These are phyloP conservation scores for Monochamus alternatus DNA, from an alignment of 2,888 invertebrate genomes.

Conservation along the genomic window DNA sequence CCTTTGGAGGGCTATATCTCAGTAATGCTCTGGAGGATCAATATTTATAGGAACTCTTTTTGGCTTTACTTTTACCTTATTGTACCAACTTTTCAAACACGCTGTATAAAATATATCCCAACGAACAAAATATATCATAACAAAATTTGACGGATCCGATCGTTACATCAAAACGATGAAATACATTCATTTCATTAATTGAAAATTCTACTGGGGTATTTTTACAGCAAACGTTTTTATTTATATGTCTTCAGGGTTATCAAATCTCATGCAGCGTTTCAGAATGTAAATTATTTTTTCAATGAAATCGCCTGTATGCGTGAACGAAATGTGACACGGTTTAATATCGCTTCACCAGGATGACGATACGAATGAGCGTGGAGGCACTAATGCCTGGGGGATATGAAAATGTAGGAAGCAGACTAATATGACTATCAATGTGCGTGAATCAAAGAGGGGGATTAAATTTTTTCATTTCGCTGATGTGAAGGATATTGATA, in stretches of 20 bases:
- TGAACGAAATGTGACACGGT: slow-evolving; percentile 23
- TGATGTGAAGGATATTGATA: slow-evolving; percentile 1
- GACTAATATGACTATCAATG: slow-evolving; percentile 19
- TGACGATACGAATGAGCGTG: neutral
- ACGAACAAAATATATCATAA: too few relatives aligned
- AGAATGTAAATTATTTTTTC: slow-evolving; percentile 8
- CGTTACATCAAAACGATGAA: too few relatives aligned
- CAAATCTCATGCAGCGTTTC: neutral
- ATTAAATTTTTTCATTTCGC: neutral
- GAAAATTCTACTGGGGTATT: neutral
- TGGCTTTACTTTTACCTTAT: too few relatives aligned
- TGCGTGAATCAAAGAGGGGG: slow-evolving; percentile 7
- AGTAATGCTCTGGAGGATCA: too few relatives aligned
- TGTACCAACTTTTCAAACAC: too few relatives aligned
- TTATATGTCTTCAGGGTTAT: slow-evolving; percentile 8
- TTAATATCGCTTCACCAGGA: slow-evolving; percentile 15
- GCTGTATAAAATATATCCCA: too few relatives aligned
- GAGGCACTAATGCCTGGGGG: neutral
- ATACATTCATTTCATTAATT: neutral
- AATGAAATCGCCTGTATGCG: slow-evolving; percentile 11
- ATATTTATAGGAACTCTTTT: too few relatives aligned
- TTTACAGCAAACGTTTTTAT: neutral
- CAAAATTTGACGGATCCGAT: too few relatives aligned
- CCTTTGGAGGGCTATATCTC: too few relatives aligned
- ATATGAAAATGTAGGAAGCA: slow-evolving; percentile 14